Evolutionary conservation across 2,888 invertebrate genomes (phyloP), one percentile per base, ranked within the genome.

Genomic region (Crioceris asparagi): DNA sequence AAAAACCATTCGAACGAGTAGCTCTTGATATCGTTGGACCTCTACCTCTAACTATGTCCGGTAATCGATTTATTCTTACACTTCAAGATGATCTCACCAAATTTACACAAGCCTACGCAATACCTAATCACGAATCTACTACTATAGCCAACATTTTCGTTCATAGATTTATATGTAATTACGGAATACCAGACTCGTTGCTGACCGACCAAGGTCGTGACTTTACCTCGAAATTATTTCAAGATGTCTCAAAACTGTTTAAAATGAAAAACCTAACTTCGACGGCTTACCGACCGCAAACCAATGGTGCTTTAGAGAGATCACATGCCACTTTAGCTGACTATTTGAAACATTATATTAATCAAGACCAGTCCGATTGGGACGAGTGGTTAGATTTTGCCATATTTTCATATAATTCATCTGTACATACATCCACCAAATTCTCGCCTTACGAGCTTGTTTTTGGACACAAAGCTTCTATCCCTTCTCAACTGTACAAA

Each of bases 171-270:
- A 43, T 56, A 39, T 40, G 46, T 49, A 29, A 41, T 46, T 43
- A 46, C 35, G 45, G 45, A 15, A 47, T 46, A 17, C 46, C 47
- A 4, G 18, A 43, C 35, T 29, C 11, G 6, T 44, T 50, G 4
- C n/a, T 49, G 4, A 47, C 62, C 0, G 64, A 66, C 41, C 56
- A 59, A 51, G 64, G 60, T 2, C 48, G 53, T 7, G 52, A 62
- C 35, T 62, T 63, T 39, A 56, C 45, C 4, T 56, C 57, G 2
- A 43, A 56, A 6, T 17, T 60, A 31, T 42, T 61, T 3, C 53
- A 54, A 49, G 46, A 59, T 45, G 15, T 56, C 18, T 43, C 43
- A n/a, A 54, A 53, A 43, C 29, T 57, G 16, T 51, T 60, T 25
- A 48, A 55, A 47, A 53, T 54, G 3, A 55, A 52, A 44, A 49